Conservation (phyloP, 2,113 vertebrate species). For the Canis aureus region DNA sequence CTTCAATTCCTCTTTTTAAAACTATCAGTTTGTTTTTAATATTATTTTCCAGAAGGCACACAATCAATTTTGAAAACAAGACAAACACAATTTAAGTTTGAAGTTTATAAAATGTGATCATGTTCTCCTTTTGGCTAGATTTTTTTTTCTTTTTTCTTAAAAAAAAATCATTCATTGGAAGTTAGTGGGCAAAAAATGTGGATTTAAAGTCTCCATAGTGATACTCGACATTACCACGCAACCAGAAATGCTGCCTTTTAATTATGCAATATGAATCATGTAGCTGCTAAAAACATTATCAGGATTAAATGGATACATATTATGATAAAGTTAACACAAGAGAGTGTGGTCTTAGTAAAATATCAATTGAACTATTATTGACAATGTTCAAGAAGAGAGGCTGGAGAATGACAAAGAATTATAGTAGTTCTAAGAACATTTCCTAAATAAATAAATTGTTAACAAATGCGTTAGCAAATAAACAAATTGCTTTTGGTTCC, state of each 20-base stretch:
- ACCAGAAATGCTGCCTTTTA: background rate
- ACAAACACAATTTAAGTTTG: background rate
- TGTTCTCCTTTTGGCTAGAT: background rate
- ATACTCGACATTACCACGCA: slow-evolving; percentile 6
- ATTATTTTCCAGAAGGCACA: background rate
- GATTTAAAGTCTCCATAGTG: background rate
- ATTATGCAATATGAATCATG: background rate
- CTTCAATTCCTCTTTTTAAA: background rate
- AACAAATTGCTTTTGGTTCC: background rate
- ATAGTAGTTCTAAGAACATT: background rate
- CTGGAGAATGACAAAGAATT: background rate
- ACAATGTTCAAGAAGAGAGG: background rate
- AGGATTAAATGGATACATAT: background rate
- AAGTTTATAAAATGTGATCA: background rate
- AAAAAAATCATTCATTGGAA: background rate
- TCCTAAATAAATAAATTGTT: background rate
- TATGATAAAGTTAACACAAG: background rate
- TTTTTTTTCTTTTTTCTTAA: background rate
- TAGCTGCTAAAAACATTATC: background rate
- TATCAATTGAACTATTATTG: background rate
- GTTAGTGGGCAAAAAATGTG: background rate
- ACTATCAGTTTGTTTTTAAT: background rate
- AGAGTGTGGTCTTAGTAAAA: background rate
- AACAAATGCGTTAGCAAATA: background rate
- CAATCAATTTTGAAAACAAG: slow-evolving; percentile 13